These are phyloP conservation scores for Alouatta palliata DNA, from an alignment of 2,113 vertebrate genomes.

Conservation along the genomic window DNA sequence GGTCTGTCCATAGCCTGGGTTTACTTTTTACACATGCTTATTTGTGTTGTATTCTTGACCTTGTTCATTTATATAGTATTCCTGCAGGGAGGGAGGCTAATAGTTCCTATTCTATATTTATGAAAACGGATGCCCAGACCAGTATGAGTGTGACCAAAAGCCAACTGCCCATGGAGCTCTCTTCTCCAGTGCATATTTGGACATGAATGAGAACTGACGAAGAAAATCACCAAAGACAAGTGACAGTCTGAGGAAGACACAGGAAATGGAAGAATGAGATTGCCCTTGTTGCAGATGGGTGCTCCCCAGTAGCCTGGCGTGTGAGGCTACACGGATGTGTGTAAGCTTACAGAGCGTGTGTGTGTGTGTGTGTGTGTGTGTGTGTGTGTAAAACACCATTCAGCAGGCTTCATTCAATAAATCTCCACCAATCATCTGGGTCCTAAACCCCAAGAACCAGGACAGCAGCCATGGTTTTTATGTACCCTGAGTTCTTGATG, in stretches of 20 bases:
- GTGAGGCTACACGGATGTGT: not conserved
- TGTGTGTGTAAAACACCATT: not conserved
- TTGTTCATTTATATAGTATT: not conserved
- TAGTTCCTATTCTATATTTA: not conserved
- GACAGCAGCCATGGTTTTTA: not conserved
- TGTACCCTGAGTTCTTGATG: not conserved
- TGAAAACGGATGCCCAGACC: not conserved
- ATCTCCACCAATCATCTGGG: not conserved
- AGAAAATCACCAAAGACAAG: not conserved
- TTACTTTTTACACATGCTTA: rapidly evolving
- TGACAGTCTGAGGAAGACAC: not conserved
- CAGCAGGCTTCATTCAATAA: not conserved
- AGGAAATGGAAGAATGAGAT: not conserved
- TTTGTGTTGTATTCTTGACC: no score
- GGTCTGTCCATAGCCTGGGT: rapidly evolving
- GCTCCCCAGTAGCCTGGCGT: not conserved
- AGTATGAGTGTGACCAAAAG: not conserved
- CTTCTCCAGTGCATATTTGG: not conserved
- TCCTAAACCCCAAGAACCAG: not conserved
- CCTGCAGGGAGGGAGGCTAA: not conserved
- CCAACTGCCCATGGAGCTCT: not conserved
- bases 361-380: not conserved
- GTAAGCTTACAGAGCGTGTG: not conserved
- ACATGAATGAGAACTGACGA: not conserved
- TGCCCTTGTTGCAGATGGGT: not conserved